A percentile compares a stretch with the other conserved stretches of the same genome.
Conservation (phyloP, 1,140 invertebrate species). For the Nylanderia fulva region DNA sequence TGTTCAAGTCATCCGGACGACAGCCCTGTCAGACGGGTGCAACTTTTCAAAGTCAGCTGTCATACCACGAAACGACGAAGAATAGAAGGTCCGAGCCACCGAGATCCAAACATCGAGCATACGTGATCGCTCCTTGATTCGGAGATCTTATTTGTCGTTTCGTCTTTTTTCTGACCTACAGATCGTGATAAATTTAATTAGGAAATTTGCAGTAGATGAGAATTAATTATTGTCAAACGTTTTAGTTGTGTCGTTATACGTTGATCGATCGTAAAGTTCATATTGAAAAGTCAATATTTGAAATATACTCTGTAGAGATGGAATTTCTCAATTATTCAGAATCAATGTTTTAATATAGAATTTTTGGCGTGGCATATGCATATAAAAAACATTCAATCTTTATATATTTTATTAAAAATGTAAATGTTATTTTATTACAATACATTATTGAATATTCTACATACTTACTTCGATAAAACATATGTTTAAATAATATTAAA, state of each 20-base stretch:
- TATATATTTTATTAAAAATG: not conserved
- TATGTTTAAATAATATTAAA: not conserved
- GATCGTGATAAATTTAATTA: conserved; percentile 63
- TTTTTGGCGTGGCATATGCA: no score
- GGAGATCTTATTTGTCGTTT: conserved; percentile 61
- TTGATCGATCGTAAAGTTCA: not conserved
- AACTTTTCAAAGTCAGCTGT: conserved; percentile 80
- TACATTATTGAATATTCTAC: not conserved
- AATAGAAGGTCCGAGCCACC: conserved; percentile 68
- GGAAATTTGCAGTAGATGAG: conserved; percentile 13
- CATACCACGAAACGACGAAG: conserved; percentile 66
- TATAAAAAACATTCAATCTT: not conserved
- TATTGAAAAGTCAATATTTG: not conserved
- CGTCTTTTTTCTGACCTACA: conserved; percentile 21
- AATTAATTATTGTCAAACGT: conserved; percentile 13
- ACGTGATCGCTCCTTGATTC: not conserved
- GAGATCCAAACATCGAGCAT: conserved; percentile 49
- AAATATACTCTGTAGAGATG: not conserved
- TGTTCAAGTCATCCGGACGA: conserved; percentile 73
- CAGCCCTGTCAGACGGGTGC: conserved; percentile 79
- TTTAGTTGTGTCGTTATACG: conserved; percentile 3
- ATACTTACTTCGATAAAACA: not conserved
- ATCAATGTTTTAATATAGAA: not conserved
- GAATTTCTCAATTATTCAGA: not conserved
- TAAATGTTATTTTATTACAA: not conserved